phyloP scores from a whole-genome alignment of 2,797 vertebrate species.

The Clarias platycephalus region DNA sequence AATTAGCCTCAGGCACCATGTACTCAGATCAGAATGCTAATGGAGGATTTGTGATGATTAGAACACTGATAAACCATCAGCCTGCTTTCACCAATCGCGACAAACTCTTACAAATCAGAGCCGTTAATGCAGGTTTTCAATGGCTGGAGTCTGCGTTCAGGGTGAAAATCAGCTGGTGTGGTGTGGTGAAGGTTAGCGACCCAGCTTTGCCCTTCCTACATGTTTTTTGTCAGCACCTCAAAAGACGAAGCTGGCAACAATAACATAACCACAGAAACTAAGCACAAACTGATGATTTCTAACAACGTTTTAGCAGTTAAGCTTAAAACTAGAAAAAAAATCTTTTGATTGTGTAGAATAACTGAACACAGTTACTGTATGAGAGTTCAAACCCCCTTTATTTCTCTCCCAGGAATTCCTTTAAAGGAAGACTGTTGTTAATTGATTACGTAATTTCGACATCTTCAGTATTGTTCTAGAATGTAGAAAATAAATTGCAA shows the following conservation, averaged over 20 bases:
- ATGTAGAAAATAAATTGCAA: too few relatives aligned
- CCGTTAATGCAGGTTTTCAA: neutral
- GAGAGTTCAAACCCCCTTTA: too few relatives aligned
- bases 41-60: neutral
- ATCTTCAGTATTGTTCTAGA: too few relatives aligned
- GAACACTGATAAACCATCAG: neutral
- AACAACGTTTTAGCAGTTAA: too few relatives aligned
- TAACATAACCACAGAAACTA: too few relatives aligned
- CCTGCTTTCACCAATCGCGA: neutral
- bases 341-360: too few relatives aligned
- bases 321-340: too few relatives aligned
- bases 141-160: neutral
- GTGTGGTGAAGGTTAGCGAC: neutral
- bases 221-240: neutral
- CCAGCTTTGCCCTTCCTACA: neutral
- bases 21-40: constrained; percentile 29
- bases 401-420: too few relatives aligned
- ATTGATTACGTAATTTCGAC: too few relatives aligned
- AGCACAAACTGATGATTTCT: too few relatives aligned
- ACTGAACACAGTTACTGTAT: too few relatives aligned
- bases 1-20: constrained; percentile 29
- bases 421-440: too few relatives aligned
- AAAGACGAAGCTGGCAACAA: neutral
- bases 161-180: constrained; percentile 25
- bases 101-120: neutral